Evolutionary conservation across 2,888 invertebrate species (phyloP), one percentile per base, ranked within the genome.

Genomic region (Zygaena filipendulae): DNA sequence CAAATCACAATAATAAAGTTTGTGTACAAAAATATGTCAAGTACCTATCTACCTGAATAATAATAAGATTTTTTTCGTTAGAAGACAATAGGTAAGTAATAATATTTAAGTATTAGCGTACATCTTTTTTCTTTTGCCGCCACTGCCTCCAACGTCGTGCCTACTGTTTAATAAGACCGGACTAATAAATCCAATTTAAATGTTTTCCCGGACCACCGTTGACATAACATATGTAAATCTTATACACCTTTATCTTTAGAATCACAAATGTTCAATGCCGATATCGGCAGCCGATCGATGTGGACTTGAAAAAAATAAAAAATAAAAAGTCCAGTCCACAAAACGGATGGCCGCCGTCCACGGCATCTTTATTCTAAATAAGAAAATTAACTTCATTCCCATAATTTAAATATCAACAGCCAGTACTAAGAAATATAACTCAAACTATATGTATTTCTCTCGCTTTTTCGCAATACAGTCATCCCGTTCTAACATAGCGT

Each of bases 121-220:
- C n/a, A n/a, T n/a, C n/a, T n/a, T n/a, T n/a, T n/a, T n/a, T n/a
- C n/a, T n/a, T n/a, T n/a, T n/a, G n/a, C n/a, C n/a, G n/a, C n/a
- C n/a, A n/a, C n/a, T n/a, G n/a, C n/a, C n/a, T n/a, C n/a, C n/a
- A n/a, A n/a, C n/a, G n/a, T n/a, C n/a, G n/a, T n/a, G n/a, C n/a
- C n/a, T 53, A 45, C 55, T 51, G 47, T 47, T 66, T 70, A 62
- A 67, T 64, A 49, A 58, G 55, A 43, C 56, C 55, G 59, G 59
- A 62, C 72, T 74, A 72, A 75, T 75, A 79, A 77, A 75, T 79
- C 67, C 75, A 74, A 77, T 77, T 79, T 75, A 77, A 75, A 77
- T 62, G 63, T 68, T 52, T 47, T 53, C 60, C n/a, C 56, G 63
- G 71, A 63, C 74, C 66, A 61, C 67, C 66, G 39, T 57, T 72